Evolutionary conservation across 2,888 invertebrate species (phyloP), one percentile per base, ranked within the genome.

Genomic region (Automeris io): DNA sequence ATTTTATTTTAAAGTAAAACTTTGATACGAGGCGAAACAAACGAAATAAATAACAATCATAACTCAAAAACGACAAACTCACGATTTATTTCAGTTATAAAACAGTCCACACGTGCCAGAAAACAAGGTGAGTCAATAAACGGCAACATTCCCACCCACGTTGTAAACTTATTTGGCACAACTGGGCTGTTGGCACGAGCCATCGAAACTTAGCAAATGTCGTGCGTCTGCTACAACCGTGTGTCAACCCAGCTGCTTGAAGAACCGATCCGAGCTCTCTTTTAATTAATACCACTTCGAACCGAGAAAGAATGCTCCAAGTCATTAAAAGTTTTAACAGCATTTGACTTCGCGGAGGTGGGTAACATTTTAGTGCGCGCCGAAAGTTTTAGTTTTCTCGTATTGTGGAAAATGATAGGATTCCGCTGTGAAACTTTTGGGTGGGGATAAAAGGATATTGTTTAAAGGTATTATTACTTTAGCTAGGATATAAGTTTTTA

Each of bases 251-350:
- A 63, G 54, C 62, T 60, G 64, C 26, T 26, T 16, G 16, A 29
- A 13, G 29, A 29, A 29, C 31, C 18, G 37, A 37, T 32, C 31
- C 37, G 5, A 18, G 37, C 18, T 32, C 37, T 72, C 76, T 73
- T 83, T 85, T 83, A 85, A 85, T 85, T 83, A 85, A 85, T 83
- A 85, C 83, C 71, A 76, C 79, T 82, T 82, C 75, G 80, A 82
- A 80, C 79, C 73, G 69, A 69, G 64, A 78, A 82, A 85, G 83
- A 82, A 85, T 83, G 77, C 83, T 77, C 62, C 74, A 79, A 80
- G 80, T 80, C 82, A 82, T 85, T 85, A 82, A 82, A 85, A 85
- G 61, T 85, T 85, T 83, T 83, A 85, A 85, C 85, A 81, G 83
- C 80, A 67, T 82, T 79, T 78, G 80, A 79, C 74, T 79, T 71